phyloP scores from a whole-genome alignment of 92 coral and sea anemone species.

The Palythoa grandis region DNA sequence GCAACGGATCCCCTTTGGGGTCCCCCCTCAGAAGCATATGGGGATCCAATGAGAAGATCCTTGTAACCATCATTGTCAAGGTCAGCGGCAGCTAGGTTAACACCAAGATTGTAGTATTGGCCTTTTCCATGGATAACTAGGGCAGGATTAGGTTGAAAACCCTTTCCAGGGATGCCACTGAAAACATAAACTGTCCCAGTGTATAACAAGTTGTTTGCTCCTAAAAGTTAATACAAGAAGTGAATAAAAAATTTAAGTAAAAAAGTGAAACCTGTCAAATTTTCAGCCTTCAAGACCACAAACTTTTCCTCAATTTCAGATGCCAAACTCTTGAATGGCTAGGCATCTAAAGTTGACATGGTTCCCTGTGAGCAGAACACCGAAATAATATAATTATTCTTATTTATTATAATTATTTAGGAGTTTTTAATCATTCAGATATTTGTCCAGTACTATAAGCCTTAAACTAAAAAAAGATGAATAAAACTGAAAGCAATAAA shows the following conservation, averaged over 20 bases:
- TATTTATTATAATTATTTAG: too few species aligned
- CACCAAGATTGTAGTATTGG: slow-evolving; percentile 93
- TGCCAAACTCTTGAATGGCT: too few species aligned
- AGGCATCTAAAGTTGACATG: too few species aligned
- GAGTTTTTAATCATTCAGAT: too few species aligned
- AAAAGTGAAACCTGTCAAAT: too few species aligned
- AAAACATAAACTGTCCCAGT: slow-evolving; percentile 88
- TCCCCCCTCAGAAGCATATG: slow-evolving; percentile 93
- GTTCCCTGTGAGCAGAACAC: too few species aligned
- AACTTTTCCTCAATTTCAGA: too few species aligned
- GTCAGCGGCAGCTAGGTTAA: slow-evolving; percentile 81
- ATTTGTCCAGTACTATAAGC: too few species aligned
- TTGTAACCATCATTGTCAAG: slow-evolving; percentile 83
- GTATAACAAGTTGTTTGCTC: slow-evolving; percentile 82
- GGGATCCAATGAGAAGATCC: slow-evolving; percentile 95
- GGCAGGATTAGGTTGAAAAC: slow-evolving; percentile 62
- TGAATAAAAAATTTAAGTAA: not conserved
- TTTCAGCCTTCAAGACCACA: too few species aligned
- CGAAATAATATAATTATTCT: too few species aligned
- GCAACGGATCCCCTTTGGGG: slow-evolving; percentile 96
- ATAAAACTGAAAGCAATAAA: too few species aligned
- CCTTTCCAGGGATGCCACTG: slow-evolving; percentile 65
- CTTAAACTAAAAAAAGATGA: too few species aligned
- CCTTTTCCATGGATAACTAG: slow-evolving; percentile 73
- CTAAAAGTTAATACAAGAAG: slow-evolving; percentile 42